phyloP scores from a whole-genome alignment of 2,888 invertebrate genomes.

The Galeopsomyia nigrocyanea region DNA sequence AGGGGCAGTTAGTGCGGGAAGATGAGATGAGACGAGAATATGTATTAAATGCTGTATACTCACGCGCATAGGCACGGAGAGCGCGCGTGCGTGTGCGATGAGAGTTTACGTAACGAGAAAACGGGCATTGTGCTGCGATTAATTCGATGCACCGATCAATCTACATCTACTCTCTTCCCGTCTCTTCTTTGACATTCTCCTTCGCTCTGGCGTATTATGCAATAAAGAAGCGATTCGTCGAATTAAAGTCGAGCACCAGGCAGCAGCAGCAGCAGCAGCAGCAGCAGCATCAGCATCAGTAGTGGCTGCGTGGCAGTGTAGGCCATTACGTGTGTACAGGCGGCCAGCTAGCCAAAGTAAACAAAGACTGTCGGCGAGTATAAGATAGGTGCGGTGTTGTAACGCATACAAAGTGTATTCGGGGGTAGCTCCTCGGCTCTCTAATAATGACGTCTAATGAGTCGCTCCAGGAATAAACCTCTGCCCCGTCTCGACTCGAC shows the following conservation, averaged over 20 bases:
- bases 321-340: background rate
- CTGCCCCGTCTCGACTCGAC: conserved; percentile 6
- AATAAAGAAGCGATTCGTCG: conserved; percentile 20
- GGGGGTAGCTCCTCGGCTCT: too few species aligned
- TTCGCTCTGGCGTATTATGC: conserved; percentile 11
- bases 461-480: conserved; percentile 40
- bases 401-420: too few species aligned
- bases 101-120: conserved; percentile 46
- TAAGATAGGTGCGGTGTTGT: too few species aligned
- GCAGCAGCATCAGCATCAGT: background rate
- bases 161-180: conserved; percentile 1
- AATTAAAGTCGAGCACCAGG: conserved; percentile 14
- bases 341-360: conserved; percentile 37
- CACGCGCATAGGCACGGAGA: conserved; percentile 27
- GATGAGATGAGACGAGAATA: too few species aligned
- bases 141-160: conserved; percentile 39
- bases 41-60: too few species aligned
- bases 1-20: background rate
- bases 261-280: background rate
- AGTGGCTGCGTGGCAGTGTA: too few species aligned
- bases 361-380: too few species aligned
- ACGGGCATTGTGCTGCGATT: conserved; percentile 41
- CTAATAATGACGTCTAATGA: conserved; percentile 46
- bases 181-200: background rate
- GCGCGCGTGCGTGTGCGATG: background rate